Conservation (phyloP, 2,797 vertebrate genomes). For the Bradypodion pumilum region DNA sequence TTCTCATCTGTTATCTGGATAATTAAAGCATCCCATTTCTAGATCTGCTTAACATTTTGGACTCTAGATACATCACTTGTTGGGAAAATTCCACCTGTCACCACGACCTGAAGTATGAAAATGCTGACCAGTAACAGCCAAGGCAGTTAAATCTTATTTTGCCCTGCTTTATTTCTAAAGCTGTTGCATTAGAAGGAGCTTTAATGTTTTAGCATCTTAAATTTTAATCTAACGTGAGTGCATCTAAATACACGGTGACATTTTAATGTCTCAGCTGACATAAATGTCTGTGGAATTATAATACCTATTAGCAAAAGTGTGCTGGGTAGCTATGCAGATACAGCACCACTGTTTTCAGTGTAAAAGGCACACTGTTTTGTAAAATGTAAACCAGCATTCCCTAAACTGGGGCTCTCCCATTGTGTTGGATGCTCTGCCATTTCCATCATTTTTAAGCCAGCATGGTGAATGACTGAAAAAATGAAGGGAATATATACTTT, state of each 20-base stretch:
- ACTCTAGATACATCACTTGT: neutral
- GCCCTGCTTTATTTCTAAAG: constrained; percentile 20
- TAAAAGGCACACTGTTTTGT: constrained; percentile 15
- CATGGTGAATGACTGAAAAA: neutral
- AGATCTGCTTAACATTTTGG: constrained; percentile 4
- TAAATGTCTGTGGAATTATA: neutral
- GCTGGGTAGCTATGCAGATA: constrained; percentile 2
- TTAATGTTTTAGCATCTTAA: constrained; percentile 26
- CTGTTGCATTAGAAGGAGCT: constrained; percentile 21
- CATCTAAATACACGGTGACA: neutral
- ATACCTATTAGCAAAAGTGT: neutral
- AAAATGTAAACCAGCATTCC: neutral
- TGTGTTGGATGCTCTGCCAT: neutral
- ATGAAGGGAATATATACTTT: neutral
- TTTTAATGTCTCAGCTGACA: constrained; percentile 12
- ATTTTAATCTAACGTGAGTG: neutral
- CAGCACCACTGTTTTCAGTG: constrained; percentile 10
- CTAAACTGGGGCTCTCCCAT: neutral
- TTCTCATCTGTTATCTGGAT: neutral
- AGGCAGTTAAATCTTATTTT: constrained; percentile 27
- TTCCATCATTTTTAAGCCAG: neutral
- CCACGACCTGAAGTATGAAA: neutral
- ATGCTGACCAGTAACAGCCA: constrained; percentile 25
- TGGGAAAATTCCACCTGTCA: neutral
- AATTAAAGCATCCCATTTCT: neutral